A percentile compares a stretch with the other conserved stretches of the same genome.
These are phyloP conservation scores for Cyprinodon diabolis DNA, from an alignment of 2,797 vertebrate species.

Conservation along the genomic window DNA sequence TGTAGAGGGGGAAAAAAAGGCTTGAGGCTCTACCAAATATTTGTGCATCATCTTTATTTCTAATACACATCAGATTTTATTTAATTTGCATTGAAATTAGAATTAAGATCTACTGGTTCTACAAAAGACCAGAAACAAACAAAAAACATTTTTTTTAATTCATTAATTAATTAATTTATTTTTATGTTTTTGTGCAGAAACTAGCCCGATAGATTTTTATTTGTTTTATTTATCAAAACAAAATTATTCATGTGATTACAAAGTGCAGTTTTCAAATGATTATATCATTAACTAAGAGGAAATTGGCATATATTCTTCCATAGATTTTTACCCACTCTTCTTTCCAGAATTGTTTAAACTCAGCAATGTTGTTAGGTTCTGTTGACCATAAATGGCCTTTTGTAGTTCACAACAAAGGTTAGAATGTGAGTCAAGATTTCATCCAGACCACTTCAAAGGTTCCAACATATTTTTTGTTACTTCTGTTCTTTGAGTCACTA, in stretches of 20 bases:
- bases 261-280: background rate
- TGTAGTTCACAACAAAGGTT: background rate
- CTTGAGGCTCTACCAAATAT: constrained; percentile 22
- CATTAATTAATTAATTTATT: background rate
- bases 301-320: too few species aligned
- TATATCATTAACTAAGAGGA: background rate
- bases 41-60: background rate
- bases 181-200: too few species aligned
- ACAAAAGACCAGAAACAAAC: background rate
- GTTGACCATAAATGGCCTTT: background rate
- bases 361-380: background rate
- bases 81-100: constrained; percentile 14
- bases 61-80: background rate
- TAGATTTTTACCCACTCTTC: too few species aligned
- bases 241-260: background rate
- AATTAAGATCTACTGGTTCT: background rate
- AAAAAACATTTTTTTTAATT: background rate
- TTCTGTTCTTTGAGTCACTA: background rate
- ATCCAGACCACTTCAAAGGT: background rate
- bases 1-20: constrained; percentile 35
- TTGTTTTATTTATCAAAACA: background rate
- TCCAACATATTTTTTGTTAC: background rate
- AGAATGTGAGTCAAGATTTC: background rate
- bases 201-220: background rate
- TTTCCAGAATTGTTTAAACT: background rate